Evolutionary conservation across 2,113 vertebrate genomes (phyloP), one percentile per base, ranked within the genome.

Genomic region (Brevimyrus niger): DNA sequence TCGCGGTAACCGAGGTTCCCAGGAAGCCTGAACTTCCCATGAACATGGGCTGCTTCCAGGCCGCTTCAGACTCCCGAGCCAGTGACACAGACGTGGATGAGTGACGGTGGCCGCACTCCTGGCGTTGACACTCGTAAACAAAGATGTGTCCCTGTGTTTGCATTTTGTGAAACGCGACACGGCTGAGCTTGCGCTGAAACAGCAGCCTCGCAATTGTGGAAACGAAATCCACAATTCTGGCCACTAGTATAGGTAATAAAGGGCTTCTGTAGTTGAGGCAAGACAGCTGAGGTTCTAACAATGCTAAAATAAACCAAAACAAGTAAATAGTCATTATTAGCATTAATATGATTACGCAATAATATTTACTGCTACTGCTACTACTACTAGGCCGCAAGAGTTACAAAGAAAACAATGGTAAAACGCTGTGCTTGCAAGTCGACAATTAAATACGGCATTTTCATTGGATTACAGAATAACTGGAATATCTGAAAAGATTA

Each of bases 401-500:
- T 85, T 47, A 27, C 10, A 27, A 47, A 42, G 17, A 85, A 48
- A 48, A 50, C 4, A 13, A 27, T 3, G 61, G 27, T 31, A 69
- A 69, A 31, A 6, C 10, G 31, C n/a, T 69, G 23, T 27, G 10
- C n/a, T 69, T 27, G 10, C 61, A 69, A 65, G 27, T 69, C n/a
- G 4, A 69, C 27, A 69, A 69, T 69, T 69, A 69, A 69, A 69
- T 31, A 69, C n/a, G 31, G 42, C 73, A 53, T 61, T 87, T 46
- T 50, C 76, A 31, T 47, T 21, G 65, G 87, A 44, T 19, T 73
- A 76, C 53, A 86, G 76, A 89, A 89, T 92, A 51, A 55, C 89
- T 90, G 80, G 76, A 92, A 92, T 92, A 88, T 88, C 88, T 83
- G 51, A 82, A 88, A 83, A 87, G 91, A 93, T 92, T 92, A 91